A percentile compares a stretch with the other conserved stretches of the same genome.
These are phyloP conservation scores for Griposia aprilina DNA, from an alignment of 2,888 invertebrate species.

Conservation along the genomic window DNA sequence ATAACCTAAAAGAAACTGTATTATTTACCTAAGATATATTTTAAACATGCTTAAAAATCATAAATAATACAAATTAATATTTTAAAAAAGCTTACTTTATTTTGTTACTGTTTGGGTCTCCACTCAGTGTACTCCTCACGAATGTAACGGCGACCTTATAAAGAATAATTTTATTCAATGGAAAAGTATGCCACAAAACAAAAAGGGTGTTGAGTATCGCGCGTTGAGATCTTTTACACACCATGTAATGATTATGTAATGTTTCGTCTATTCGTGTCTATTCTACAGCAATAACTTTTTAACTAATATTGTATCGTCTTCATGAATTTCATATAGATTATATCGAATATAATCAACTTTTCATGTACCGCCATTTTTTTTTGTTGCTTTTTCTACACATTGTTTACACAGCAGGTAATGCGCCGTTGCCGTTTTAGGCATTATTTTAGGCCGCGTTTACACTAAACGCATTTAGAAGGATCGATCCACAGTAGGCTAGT, in stretches of 20 bases:
- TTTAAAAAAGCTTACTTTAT: not conserved
- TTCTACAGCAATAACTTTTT: not conserved
- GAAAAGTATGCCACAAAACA: constrained; percentile 26
- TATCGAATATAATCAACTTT: not conserved
- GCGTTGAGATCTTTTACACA: constrained; percentile 74
- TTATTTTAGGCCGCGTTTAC: not conserved
- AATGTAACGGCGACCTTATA: constrained; percentile 1
- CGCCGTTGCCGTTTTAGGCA: not conserved
- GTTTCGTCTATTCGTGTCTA: constrained; percentile 28
- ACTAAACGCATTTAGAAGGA: not conserved
- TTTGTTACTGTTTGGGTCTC: not conserved
- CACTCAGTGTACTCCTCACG: not conserved
- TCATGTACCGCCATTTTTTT: not conserved
- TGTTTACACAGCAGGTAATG: not conserved
- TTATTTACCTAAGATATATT: not conserved
- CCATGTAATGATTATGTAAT: constrained; percentile 36
- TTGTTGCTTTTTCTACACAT: not conserved
- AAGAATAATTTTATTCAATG: constrained; percentile 15
- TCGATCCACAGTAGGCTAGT: not conserved
- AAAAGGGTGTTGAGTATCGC: constrained; percentile 35
- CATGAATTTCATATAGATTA: not conserved
- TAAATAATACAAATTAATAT: not conserved
- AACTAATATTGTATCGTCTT: constrained; percentile 2
- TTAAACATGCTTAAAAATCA: not conserved
- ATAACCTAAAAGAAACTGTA: not conserved